Percentiles rank a stretch among this genome's conserved stretches.
phyloP scores from a whole-genome alignment of 2,888 invertebrate genomes.

The Ceraclea dissimilis region DNA sequence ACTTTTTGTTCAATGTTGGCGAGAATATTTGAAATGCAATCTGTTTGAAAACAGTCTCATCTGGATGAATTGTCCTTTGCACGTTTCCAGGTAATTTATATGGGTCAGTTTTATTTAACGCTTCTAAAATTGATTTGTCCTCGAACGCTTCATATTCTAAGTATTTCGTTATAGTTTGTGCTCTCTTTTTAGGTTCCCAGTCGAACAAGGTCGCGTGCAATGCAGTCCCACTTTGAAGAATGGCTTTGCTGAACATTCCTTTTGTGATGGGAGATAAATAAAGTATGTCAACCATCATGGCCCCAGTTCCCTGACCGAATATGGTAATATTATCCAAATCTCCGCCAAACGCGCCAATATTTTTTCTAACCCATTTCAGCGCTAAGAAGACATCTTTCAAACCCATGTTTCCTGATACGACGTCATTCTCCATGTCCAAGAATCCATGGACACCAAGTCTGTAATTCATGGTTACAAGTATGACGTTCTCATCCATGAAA shows the following conservation, averaged over 20 bases:
- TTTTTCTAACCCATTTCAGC: slow-evolving; percentile 22
- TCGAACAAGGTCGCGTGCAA: slow-evolving; percentile 19
- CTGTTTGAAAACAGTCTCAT: slow-evolving; percentile 21
- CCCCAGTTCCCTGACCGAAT: slow-evolving; percentile 23
- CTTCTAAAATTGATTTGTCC: slow-evolving; percentile 9
- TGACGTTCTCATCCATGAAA: slow-evolving; percentile 25
- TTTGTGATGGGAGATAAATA: slow-evolving; percentile 20
- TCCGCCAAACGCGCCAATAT: slow-evolving; percentile 23
- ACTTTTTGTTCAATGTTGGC: slow-evolving; percentile 11
- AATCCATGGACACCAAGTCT: slow-evolving; percentile 24
- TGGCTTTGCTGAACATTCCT: slow-evolving; percentile 22
- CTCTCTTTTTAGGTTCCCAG: slow-evolving; percentile 17
- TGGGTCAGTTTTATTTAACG: slow-evolving; percentile 12
- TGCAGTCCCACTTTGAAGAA: slow-evolving; percentile 22
- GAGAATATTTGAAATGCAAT: slow-evolving; percentile 20
- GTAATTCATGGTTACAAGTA: slow-evolving; percentile 23
- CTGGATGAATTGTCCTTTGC: slow-evolving; percentile 14
- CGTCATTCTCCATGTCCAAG: slow-evolving; percentile 22
- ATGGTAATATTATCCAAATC: slow-evolving; percentile 21
- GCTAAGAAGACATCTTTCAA: slow-evolving; percentile 23
- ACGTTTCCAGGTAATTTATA: slow-evolving; percentile 7
- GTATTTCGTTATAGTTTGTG: slow-evolving; percentile 11
- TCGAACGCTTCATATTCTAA: slow-evolving; percentile 3
- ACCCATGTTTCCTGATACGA: slow-evolving; percentile 23
- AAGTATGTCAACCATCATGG: slow-evolving; percentile 20